These are phyloP conservation scores for Diaphora mendica DNA, from an alignment of 2,888 invertebrate genomes.

Conservation along the genomic window DNA sequence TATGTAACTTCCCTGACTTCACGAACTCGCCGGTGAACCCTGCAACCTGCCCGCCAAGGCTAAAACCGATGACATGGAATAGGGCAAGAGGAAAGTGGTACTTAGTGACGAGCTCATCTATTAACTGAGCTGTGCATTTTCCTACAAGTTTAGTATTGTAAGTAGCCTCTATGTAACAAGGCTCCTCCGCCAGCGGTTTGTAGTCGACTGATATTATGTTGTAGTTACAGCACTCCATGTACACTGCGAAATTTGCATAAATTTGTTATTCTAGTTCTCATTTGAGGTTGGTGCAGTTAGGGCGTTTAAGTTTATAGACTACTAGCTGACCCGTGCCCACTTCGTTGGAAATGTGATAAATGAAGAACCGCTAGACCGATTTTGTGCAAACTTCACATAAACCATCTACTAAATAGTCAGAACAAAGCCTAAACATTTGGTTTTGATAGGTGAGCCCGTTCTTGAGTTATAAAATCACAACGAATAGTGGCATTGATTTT, in stretches of 20 bases:
- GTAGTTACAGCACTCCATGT: constrained; percentile 84
- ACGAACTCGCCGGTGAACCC: constrained; percentile 83
- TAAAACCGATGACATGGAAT: constrained; percentile 88
- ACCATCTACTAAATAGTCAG: too few relatives aligned
- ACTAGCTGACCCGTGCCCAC: too few relatives aligned
- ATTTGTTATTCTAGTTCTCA: background rate
- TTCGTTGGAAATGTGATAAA: too few relatives aligned
- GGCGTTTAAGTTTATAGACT: too few relatives aligned
- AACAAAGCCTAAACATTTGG: too few relatives aligned
- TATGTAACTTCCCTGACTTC: constrained; percentile 72
- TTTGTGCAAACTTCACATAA: too few relatives aligned
- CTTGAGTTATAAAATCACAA: too few relatives aligned
- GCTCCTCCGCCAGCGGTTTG: constrained; percentile 84
- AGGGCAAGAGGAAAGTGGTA: constrained; percentile 72
- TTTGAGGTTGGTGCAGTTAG: background rate
- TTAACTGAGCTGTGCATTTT: constrained; percentile 86
- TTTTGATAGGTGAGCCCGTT: too few relatives aligned
- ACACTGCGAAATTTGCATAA: constrained; percentile 68
- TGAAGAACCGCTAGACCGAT: too few relatives aligned
- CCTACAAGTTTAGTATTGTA: constrained; percentile 86
- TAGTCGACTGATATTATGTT: constrained; percentile 89
- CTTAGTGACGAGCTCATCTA: constrained; percentile 80
- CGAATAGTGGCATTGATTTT: too few relatives aligned
- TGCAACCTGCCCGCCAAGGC: constrained; percentile 88
- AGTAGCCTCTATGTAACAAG: constrained; percentile 87